Evolutionary conservation across 2,113 vertebrate genomes (phyloP).

Genomic region (Danio rerio): GRCz12tu NC_133187.1:36455501-36456000

Average conservation of each 20-base stretch:
- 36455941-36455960: constrained; percentile 8
- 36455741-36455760: no score
- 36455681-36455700: no score
- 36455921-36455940: neutral
- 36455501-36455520: no score
- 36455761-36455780: constrained; percentile 6
- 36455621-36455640: no score
- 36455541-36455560: no score
- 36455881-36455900: constrained; percentile 4
- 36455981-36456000: constrained; percentile 52
- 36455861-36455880: constrained; percentile 38
- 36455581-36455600: no score
- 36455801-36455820: constrained; percentile 7
- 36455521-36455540: no score
- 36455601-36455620: no score
- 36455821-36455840: constrained; percentile 10
- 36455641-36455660: no score
- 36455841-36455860: constrained; percentile 38
- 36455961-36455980: constrained; percentile 46
- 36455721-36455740: neutral
- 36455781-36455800: neutral
- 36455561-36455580: no score
- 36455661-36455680: no score
- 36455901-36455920: constrained; percentile 19
- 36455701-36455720: no score